Conservation (phyloP, 1,140 invertebrate species). For the Sesamia nonagrioides region DNA sequence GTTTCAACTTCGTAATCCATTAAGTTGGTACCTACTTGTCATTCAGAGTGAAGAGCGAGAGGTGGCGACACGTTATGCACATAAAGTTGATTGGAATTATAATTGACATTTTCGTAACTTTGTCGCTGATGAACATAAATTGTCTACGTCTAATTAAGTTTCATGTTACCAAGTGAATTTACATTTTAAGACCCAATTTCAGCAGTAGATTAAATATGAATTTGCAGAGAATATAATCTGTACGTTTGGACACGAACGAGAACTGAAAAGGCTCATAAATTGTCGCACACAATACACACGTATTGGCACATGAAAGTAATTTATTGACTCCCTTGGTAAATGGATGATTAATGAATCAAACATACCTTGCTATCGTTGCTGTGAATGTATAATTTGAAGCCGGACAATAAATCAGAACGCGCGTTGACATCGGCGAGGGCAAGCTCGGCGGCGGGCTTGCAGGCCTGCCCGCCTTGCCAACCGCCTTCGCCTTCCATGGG, state of each 20-base stretch:
- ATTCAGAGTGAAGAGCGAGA: conserved; percentile 47
- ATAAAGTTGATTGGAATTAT: conserved; percentile 73
- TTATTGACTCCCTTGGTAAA: conserved; percentile 40
- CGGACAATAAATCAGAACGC: conserved; percentile 95
- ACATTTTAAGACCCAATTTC: conserved; percentile 21
- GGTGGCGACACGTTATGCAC: conserved; percentile 59
- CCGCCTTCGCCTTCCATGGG: conserved; percentile 98
- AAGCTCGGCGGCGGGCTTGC: conserved; percentile 97
- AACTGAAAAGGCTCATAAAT: conserved; percentile 26
- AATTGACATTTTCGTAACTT: conserved; percentile 57
- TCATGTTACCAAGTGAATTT: conserved; percentile 12
- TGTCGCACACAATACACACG: conserved; percentile 20
- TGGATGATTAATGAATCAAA: conserved; percentile 57
- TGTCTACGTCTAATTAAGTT: conserved; percentile 32
- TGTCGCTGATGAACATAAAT: conserved; percentile 24
- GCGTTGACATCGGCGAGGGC: conserved; percentile 98
- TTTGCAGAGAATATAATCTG: conserved; percentile 1
- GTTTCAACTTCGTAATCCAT: conserved; percentile 72
- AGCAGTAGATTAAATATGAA: conserved; percentile 26
- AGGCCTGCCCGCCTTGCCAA: conserved; percentile 98
- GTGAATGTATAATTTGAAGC: conserved; percentile 96
- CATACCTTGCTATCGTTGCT: conserved; percentile 99
- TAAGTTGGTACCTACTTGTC: conserved; percentile 61
- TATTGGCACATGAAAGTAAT: conserved; percentile 40
- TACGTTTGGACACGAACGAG: neutral